Conservation (phyloP, 2,888 invertebrate genomes). For the Meteorus cinctellus region DNA sequence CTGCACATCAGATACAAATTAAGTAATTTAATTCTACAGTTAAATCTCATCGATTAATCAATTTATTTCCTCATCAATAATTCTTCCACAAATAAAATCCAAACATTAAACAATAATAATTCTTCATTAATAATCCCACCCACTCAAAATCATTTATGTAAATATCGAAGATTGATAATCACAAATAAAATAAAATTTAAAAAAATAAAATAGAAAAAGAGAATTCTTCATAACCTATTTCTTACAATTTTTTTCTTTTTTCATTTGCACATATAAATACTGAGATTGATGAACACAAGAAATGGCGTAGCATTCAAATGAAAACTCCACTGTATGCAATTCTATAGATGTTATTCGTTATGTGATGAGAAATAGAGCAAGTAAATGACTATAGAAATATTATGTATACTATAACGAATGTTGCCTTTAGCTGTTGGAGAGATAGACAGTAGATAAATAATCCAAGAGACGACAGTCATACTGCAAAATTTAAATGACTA, state of each 20-base stretch:
- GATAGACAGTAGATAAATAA: conserved; percentile 1
- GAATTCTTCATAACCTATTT: background rate
- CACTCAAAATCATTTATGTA: too few relatives aligned
- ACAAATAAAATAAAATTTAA: too few relatives aligned
- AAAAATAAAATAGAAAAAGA: too few relatives aligned
- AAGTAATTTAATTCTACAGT: too few relatives aligned
- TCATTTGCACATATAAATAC: background rate
- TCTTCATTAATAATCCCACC: too few relatives aligned
- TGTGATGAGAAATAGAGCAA: background rate
- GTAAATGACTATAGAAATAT: background rate
- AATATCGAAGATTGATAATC: too few relatives aligned
- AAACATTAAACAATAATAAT: too few relatives aligned
- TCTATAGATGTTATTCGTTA: background rate
- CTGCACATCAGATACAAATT: too few relatives aligned
- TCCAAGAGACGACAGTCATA: background rate
- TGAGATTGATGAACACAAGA: background rate
- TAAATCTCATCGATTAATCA: too few relatives aligned
- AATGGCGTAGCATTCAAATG: background rate
- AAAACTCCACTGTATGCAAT: background rate
- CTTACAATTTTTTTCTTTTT: background rate
- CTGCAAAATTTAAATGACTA: background rate
- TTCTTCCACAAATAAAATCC: too few relatives aligned
- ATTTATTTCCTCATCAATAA: too few relatives aligned
- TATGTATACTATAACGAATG: background rate
- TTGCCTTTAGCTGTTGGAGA: background rate